These are phyloP conservation scores for Brachyrhaphis roseni DNA, from an alignment of 2,797 vertebrate species.

Conservation along the genomic window DNA sequence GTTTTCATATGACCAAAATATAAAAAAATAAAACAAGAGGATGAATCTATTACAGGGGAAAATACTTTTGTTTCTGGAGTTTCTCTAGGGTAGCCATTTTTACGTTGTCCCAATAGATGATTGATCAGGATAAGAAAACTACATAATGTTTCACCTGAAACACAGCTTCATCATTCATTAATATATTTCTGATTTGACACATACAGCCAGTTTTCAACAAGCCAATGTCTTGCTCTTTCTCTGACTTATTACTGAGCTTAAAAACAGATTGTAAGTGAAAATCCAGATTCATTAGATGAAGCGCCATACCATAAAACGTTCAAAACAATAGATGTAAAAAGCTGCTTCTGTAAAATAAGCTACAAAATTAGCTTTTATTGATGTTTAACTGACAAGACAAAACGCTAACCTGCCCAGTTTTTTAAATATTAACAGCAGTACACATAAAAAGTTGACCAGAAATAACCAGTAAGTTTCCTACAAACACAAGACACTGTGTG, in stretches of 20 bases:
- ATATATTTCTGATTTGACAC: too few species aligned
- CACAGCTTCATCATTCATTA: too few species aligned
- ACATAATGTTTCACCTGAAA: background rate
- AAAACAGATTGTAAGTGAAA: background rate
- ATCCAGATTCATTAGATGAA: background rate
- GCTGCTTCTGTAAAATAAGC: background rate
- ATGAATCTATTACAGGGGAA: background rate
- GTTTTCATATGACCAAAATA: background rate
- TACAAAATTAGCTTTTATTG: background rate
- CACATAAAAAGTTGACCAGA: background rate
- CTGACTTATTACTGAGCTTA: background rate
- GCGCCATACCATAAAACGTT: background rate
- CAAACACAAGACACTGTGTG: constrained; percentile 8
- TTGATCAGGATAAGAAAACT: background rate
- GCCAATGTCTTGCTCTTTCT: background rate
- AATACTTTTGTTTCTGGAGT: background rate
- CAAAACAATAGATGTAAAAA: background rate
- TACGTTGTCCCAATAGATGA: background rate
- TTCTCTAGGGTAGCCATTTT: background rate
- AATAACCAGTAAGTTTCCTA: background rate
- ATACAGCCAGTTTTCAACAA: too few species aligned
- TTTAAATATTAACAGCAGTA: background rate
- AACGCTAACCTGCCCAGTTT: background rate
- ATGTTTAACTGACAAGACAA: background rate
- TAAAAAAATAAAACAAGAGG: background rate